Evolutionary conservation across 2,888 invertebrate species (phyloP), one percentile per base, ranked within the genome.

Genomic region (Athalia circularis): DNA sequence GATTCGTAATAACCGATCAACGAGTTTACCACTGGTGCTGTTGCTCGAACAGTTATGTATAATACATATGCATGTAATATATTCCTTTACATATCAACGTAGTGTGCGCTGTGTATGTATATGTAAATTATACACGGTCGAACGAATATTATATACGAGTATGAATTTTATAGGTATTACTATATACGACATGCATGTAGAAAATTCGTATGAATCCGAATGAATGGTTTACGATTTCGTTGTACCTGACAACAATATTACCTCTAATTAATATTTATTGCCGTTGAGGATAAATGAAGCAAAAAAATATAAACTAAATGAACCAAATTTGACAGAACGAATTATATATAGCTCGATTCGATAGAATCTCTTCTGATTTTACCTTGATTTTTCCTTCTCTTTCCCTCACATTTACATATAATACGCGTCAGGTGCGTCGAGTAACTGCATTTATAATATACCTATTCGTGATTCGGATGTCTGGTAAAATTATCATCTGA

Each of bases 191-290:
- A 29, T 29, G 2, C 29, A 29, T 29, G 2, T 29, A 29, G 29
- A 7, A 47, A 65, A 48, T 65, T 13, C 3, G 13, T 48, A n/a
- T 29, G 2, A 13, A 65, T 65, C 48, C n/a, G 7, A 65, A 65
- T 65, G 65, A 48, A 65, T 65, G 48, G 47, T 65, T 65, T 65
- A 65, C 48, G 65, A 8, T 65, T 15, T 13, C 8, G 52, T 52
- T 68, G 11, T 52, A 7, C 43, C 52, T 52, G 68, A 13, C 68
- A 54, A 68, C 68, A 9, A 54, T 80, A 79, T 79, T 80, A 80
- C 79, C 83, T 82, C 80, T 83, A 83, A 87, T 86, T 85, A 84
- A 84, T 85, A 83, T 85, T 86, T 85, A 85, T 87, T 85, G 80
- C 79, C 80, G 79, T 78, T 68, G 77, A 62, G 67, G 74, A 65